Evolutionary conservation across 2,797 vertebrate species (phyloP).

Genomic region (Alauda arvensis): DNA sequence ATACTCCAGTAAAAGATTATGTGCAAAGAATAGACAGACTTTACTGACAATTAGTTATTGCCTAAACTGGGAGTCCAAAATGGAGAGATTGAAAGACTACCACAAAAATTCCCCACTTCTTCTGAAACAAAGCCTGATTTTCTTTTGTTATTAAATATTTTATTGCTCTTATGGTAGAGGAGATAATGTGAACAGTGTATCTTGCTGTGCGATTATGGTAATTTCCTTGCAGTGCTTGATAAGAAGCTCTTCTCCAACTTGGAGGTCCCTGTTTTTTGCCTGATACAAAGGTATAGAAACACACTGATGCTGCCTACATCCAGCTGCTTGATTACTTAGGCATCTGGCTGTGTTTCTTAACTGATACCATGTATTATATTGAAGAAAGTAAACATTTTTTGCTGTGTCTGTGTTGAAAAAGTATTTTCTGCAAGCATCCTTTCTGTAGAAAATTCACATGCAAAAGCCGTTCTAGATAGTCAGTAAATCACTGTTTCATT

Average conservation of each 20-base stretch:
- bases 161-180: background rate
- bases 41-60: background rate
- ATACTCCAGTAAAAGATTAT: background rate
- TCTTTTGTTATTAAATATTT: background rate
- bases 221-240: background rate
- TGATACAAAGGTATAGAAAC: background rate
- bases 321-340: background rate
- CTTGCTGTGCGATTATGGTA: background rate
- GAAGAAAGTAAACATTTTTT: background rate
- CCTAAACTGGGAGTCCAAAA: background rate
- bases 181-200: background rate
- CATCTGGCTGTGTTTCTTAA: background rate
- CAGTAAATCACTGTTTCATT: background rate
- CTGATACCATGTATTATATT: background rate
- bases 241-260: background rate
- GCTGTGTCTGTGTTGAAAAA: background rate
- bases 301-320: background rate
- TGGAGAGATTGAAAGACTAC: background rate
- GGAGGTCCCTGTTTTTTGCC: background rate
- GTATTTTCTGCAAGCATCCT: background rate
- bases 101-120: background rate
- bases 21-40: background rate
- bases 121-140: background rate
- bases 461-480: background rate
- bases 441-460: background rate